Conservation (phyloP, 2,888 invertebrate species). For the Byasa hedistus region DNA sequence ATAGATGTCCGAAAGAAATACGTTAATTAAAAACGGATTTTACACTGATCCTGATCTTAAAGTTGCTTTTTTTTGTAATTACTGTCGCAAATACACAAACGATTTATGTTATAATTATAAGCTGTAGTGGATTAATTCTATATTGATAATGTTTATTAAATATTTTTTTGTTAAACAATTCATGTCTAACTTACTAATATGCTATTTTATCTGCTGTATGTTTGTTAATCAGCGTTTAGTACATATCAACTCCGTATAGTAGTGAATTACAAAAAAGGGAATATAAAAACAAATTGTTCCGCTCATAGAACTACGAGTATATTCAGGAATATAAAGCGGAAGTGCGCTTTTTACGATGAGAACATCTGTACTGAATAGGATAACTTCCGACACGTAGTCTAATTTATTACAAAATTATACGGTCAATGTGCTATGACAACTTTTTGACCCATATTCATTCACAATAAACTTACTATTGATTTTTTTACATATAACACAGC, state of each 20-base stretch:
- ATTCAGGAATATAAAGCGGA: conserved; percentile 7
- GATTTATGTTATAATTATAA: too few species aligned
- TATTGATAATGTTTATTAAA: too few species aligned
- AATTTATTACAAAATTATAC: conserved; percentile 21
- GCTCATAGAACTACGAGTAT: neutral
- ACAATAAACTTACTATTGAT: neutral
- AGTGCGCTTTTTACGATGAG: conserved; percentile 14
- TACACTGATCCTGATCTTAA: neutral
- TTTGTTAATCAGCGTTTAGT: too few species aligned
- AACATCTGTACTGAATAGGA: conserved; percentile 23
- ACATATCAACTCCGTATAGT: too few species aligned
- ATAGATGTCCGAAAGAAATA: neutral
- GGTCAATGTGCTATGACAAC: neutral
- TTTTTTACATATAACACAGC: neutral
- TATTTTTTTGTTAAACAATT: too few species aligned
- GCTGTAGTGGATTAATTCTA: too few species aligned
- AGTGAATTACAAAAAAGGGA: neutral
- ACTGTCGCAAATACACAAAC: too few species aligned
- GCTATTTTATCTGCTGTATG: too few species aligned
- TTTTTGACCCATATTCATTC: neutral
- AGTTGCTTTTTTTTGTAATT: too few species aligned
- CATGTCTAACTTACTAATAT: too few species aligned
- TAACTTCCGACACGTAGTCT: conserved; percentile 16
- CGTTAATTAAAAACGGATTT: neutral
- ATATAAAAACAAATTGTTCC: neutral